These are phyloP conservation scores for Diarsia mendica DNA, from an alignment of 2,888 invertebrate genomes.

Conservation along the genomic window DNA sequence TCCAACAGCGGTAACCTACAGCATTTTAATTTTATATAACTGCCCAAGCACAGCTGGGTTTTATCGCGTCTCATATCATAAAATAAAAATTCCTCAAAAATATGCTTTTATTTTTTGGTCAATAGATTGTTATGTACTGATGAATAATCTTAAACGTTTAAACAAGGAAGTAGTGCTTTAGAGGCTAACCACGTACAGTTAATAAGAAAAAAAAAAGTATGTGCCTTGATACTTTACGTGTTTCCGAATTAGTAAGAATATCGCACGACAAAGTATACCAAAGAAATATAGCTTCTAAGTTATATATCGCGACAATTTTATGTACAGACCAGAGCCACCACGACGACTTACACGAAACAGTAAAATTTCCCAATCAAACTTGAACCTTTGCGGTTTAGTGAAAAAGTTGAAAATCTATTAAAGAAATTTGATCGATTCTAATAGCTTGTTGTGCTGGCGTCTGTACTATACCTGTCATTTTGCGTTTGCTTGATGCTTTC, in stretches of 20 bases:
- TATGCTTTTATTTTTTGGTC: constrained; percentile 23
- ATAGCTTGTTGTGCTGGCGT: too few species aligned
- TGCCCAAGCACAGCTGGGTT: constrained; percentile 51
- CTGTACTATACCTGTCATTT: neutral
- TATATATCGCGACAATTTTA: neutral
- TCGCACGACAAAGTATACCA: neutral
- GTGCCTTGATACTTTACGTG: neutral
- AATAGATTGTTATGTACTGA: constrained; percentile 19
- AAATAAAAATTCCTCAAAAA: constrained; percentile 28
- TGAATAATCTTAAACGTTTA: neutral
- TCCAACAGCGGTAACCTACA: constrained; percentile 28
- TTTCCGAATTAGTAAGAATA: neutral
- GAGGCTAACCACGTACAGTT: neutral
- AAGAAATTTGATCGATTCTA: too few species aligned
- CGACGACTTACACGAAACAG: too few species aligned
- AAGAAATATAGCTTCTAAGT: neutral
- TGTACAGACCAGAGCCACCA: too few species aligned
- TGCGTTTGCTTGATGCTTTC: neutral
- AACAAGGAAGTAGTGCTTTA: neutral
- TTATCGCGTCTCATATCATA: constrained; percentile 48
- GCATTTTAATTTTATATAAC: constrained; percentile 51
- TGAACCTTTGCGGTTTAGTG: too few species aligned
- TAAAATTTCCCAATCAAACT: too few species aligned
- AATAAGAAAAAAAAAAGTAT: neutral
- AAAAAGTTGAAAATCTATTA: too few species aligned